Conservation (phyloP, 2,888 invertebrate species). For the Stegana nigrithorax region DNA sequence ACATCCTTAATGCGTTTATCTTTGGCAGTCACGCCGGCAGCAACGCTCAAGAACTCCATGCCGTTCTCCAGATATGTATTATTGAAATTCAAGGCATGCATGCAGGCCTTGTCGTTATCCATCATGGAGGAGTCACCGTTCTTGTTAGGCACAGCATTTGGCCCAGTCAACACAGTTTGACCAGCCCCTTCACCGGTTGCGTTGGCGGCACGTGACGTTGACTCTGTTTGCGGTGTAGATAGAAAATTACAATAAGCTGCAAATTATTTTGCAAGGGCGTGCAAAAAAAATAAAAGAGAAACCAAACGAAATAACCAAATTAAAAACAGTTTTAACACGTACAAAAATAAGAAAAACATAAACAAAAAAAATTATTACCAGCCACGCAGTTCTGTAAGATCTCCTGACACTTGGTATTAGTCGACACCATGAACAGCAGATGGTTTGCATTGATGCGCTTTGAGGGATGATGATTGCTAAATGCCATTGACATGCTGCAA, state of each 20-base stretch:
- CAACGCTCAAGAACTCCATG: constrained; percentile 78
- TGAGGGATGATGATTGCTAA: constrained; percentile 73
- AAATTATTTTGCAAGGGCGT: constrained; percentile 40
- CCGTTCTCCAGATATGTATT: constrained; percentile 67
- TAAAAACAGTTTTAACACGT: constrained; percentile 3
- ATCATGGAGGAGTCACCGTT: constrained; percentile 37
- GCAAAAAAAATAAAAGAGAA: constrained; percentile 33
- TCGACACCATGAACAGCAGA: constrained; percentile 79
- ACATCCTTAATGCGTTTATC: constrained; percentile 89
- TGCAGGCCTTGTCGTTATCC: constrained; percentile 45
- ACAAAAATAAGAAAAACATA: constrained; percentile 27
- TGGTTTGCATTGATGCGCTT: constrained; percentile 81
- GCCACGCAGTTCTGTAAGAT: constrained; percentile 76
- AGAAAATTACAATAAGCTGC: constrained; percentile 61
- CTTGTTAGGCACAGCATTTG: constrained; percentile 41
- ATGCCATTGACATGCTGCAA: constrained; percentile 48
- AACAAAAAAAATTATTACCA: constrained; percentile 43
- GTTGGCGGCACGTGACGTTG: constrained; percentile 41
- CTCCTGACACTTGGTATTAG: constrained; percentile 80
- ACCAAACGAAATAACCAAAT: constrained; percentile 6
- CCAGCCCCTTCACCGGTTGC: too few relatives aligned
- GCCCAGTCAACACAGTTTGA: constrained; percentile 22
- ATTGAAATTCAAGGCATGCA: constrained; percentile 56
- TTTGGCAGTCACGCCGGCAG: constrained; percentile 88
- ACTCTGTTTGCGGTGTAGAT: constrained; percentile 57